Percentiles rank a stretch among this genome's conserved stretches.
These are phyloP conservation scores for Pararge aegeria DNA, from an alignment of 1,140 invertebrate genomes.

Conservation along the genomic window DNA sequence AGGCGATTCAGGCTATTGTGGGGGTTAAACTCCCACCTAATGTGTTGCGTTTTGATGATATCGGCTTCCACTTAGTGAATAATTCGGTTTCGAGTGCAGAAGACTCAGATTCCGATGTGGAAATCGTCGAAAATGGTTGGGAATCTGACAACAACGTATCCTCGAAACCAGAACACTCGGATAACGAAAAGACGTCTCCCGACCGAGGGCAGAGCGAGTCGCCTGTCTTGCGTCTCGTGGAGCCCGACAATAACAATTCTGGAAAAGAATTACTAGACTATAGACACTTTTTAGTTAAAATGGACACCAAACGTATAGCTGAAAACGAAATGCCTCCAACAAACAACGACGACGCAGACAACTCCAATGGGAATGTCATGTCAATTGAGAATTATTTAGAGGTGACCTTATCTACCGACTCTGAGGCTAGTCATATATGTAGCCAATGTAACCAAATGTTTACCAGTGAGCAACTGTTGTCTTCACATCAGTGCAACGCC, in stretches of 20 bases:
- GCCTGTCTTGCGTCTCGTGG: conserved; percentile 66
- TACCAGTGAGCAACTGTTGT: conserved; percentile 63
- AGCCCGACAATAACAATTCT: conserved; percentile 70
- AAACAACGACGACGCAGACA: conserved; percentile 67
- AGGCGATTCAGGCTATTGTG: conserved; percentile 79
- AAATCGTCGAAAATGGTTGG: conserved; percentile 78
- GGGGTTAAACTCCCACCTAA: conserved; percentile 78
- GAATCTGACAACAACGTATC: conserved; percentile 74
- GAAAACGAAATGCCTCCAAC: conserved; percentile 55
- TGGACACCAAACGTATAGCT: conserved; percentile 69
- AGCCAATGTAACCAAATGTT: conserved; percentile 75
- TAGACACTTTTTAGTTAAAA: conserved; percentile 65
- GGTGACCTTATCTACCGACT: conserved; percentile 76
- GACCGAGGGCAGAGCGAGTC: conserved; percentile 66
- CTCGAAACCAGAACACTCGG: conserved; percentile 65
- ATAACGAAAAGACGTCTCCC: conserved; percentile 67
- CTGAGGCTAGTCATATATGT: conserved; percentile 75
- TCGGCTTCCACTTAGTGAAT: conserved; percentile 75
- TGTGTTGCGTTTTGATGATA: conserved; percentile 78
- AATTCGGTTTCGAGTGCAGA: conserved; percentile 66
- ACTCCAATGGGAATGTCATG: conserved; percentile 74
- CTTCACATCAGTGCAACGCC: conserved; percentile 65
- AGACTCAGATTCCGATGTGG: conserved; percentile 77
- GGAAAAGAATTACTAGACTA: conserved; percentile 62
- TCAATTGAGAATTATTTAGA: conserved; percentile 79